These are phyloP conservation scores for Epistrophe grossulariae DNA, from an alignment of 2,888 invertebrate species.

Conservation along the genomic window DNA sequence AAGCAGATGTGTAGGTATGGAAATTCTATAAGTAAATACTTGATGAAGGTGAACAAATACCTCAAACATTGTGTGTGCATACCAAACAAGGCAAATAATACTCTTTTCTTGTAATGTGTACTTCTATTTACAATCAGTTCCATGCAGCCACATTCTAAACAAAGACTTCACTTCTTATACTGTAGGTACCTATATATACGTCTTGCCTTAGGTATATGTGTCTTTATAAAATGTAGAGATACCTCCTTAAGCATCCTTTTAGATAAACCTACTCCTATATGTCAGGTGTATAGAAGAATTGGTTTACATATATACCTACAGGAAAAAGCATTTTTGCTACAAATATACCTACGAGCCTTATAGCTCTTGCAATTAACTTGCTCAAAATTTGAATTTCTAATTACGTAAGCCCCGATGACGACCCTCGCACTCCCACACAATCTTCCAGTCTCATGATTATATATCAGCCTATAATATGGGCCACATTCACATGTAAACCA, in stretches of 20 bases:
- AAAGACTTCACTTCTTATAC: background rate
- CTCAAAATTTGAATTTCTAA: conserved; percentile 69
- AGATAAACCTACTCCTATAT: too few relatives aligned
- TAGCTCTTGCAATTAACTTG: conserved; percentile 64
- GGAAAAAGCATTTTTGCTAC: background rate
- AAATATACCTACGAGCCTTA: background rate
- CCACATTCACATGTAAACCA: conserved; percentile 14
- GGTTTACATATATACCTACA: conserved; percentile 3
- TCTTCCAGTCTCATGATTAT: background rate
- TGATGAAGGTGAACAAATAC: conserved; percentile 42
- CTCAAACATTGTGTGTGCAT: conserved; percentile 34
- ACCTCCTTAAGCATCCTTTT: too few relatives aligned
- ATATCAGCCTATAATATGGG: background rate
- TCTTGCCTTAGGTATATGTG: background rate
- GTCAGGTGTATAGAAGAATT: background rate
- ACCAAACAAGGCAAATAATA: conserved; percentile 41
- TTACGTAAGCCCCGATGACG: conserved; percentile 26
- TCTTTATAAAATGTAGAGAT: too few relatives aligned
- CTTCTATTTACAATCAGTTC: conserved; percentile 41
- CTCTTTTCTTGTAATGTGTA: conserved; percentile 24
- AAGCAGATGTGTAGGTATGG: background rate
- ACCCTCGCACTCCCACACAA: background rate
- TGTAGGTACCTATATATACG: background rate
- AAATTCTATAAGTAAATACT: conserved; percentile 51
- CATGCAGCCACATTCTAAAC: conserved; percentile 3